Evolutionary conservation across 1,140 invertebrate species (phyloP), one percentile per base, ranked within the genome.

Genomic region (Eriocheir sinensis): DNA sequence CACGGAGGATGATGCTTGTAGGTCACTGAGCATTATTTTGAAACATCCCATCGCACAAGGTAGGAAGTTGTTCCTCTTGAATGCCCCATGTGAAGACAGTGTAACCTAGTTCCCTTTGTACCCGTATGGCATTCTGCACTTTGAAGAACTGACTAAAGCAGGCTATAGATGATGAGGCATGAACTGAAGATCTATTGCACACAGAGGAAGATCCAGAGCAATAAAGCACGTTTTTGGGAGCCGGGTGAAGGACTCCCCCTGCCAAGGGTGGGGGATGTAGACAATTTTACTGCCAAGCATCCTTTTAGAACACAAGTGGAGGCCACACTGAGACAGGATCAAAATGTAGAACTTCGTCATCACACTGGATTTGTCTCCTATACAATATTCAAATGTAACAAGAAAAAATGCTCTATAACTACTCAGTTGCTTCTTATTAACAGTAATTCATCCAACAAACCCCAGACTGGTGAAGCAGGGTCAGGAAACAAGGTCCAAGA

Each of bases 311-410:
- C 89, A 89, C 83, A 93, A 88, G 91, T 93, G 92, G 92, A 93
- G 91, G 92, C 92, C 44, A 93, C 93, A 94, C 88, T 89, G 53
- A 94, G 89, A 94, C 72, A 91, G 93, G 93, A 94, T 94, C 90
- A 83, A 91, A 91, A 94, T 81, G 93, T 90, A 91, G 93, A 91
- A 94, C 88, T 90, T 89, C 93, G 85, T 94, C 93, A 83, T 91
- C 88, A 93, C 92, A 93, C 85, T 92, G 91, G 91, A 83, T 83
- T 93, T 93, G 92, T 93, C 92, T 93, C 92, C 85, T 93, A 93
- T 93, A 93, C 92, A 94, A 81, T 94, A 94, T 91, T 94, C 93
- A 94, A 94, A 94, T 94, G 89, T 94, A 94, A 94, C 93, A 94
- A 94, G 93, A 94, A 94, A 94, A 94, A 86, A 86, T 94, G 40